A percentile compares a stretch with the other conserved stretches of the same genome.
Conservation (phyloP, 2,797 vertebrate genomes). For the Siniperca obscura region DNA sequence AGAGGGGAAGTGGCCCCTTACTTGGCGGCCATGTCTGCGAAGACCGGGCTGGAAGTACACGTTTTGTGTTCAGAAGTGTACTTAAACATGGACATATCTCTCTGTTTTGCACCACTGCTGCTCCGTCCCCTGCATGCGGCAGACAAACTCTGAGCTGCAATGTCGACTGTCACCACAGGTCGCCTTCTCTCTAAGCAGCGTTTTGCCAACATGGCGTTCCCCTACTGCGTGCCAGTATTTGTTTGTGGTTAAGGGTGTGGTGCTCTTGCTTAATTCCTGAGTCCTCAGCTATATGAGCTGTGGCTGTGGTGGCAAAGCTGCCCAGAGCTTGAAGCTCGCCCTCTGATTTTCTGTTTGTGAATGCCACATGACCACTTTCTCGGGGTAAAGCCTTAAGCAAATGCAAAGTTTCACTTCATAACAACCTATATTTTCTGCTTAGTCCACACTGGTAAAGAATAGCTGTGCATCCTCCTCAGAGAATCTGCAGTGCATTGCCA, state of each 20-base stretch:
- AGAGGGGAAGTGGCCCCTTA: slow-evolving; percentile 26
- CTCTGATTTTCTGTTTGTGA: slow-evolving; percentile 65
- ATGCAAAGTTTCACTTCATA: slow-evolving; percentile 43
- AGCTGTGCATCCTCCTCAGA: slow-evolving; percentile 35
- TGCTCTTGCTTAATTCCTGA: slow-evolving; percentile 57
- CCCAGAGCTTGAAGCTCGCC: slow-evolving; percentile 41
- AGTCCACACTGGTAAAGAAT: slow-evolving; percentile 50
- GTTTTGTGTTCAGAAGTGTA: slow-evolving; percentile 26
- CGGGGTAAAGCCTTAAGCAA: slow-evolving; percentile 44
- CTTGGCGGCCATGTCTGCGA: neutral
- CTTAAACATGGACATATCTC: slow-evolving; percentile 4
- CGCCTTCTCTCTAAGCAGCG: slow-evolving; percentile 25
- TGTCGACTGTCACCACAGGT: slow-evolving; percentile 48
- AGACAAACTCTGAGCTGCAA: neutral
- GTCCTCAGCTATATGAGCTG: slow-evolving; percentile 65
- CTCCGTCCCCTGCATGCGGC: slow-evolving; percentile 3
- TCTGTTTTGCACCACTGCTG: slow-evolving; percentile 3
- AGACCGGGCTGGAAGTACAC: slow-evolving; percentile 28
- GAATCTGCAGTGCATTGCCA: slow-evolving; percentile 9
- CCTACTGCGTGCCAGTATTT: slow-evolving; percentile 55
- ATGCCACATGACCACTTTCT: slow-evolving; percentile 61
- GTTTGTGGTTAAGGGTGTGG: slow-evolving; percentile 72
- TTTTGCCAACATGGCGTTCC: slow-evolving; percentile 66
- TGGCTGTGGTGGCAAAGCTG: slow-evolving; percentile 53
- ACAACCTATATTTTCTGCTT: slow-evolving; percentile 61